Base-by-base conservation (phyloP, 2,888 invertebrate genomes). In the Perizoma flavofasciatum region DNA sequence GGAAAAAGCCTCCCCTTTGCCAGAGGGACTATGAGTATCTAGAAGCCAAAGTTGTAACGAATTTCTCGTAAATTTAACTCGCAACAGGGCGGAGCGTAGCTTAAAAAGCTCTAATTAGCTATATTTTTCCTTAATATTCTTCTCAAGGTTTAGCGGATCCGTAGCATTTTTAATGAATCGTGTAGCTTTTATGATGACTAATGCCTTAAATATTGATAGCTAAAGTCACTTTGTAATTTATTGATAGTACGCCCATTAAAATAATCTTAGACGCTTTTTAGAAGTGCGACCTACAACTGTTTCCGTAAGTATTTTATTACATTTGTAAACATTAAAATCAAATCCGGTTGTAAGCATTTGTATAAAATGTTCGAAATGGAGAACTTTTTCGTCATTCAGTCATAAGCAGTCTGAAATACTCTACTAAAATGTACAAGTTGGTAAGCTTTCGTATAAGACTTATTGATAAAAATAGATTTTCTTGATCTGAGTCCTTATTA, bases 381-480 rank as follows among this genome's bases (percentile, higher is more conserved):
- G 39, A 53, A 51, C 44, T 58, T 61, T 51, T 47, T 54, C 46
- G 52, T 66, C 61, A 70, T 65, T 65, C 58, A 67, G 65, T 64
- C 47, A 9, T 22, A 55, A 57, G 51, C 61, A 55, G 59, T 57
- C 61, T 61, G 59, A n/a, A 61, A 66, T 59, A 53, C 55, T 54
- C 61, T 55, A 55, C 61, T 44, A 76, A 69, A 52, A 78, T 77
- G 78, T 78, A 73, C 72, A 78, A 76, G 72, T 70, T 75, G 70
- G 78, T 75, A 62, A 70, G 71, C 51, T 5, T 11, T 49, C 37
- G 22, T 5, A n/a, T 41, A n/a, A n/a, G n/a, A 9, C 4, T 10
- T 41, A n/a, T 9, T 11, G 9, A 41, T 22, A 40, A 22, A 47
- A 1, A 35, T 3, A n/a, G n/a, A n/a, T n/a, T n/a, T n/a, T n/a